Percentiles rank a stretch among this genome's conserved stretches.
Evolutionary conservation across 2,113 vertebrate species (phyloP).

Genomic region (Rynchops niger): DNA sequence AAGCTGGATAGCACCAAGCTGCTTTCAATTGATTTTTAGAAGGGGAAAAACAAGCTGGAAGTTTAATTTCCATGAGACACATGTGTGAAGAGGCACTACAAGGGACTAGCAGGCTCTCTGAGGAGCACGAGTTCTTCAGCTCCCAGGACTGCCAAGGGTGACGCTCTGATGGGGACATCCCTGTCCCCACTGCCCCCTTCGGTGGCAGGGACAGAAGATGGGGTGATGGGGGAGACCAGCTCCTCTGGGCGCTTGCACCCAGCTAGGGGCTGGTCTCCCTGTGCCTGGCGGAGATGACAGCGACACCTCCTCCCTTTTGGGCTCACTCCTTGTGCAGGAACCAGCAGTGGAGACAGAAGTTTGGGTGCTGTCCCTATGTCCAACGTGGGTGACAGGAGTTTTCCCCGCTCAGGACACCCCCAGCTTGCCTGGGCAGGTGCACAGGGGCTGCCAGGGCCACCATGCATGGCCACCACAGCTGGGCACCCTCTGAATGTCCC

Average conservation of each 20-base stretch:
- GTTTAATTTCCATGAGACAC: not conserved
- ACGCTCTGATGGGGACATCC: no score
- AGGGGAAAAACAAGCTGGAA: not conserved
- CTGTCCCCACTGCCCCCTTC: fast-evolving
- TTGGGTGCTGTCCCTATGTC: not conserved
- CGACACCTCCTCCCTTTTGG: not conserved
- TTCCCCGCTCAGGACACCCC: not conserved
- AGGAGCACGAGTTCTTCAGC: not conserved
- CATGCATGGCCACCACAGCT: fast-evolving
- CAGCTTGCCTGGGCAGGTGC: fast-evolving
- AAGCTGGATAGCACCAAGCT: not conserved
- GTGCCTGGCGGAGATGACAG: not conserved
- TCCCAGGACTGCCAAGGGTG: not conserved
- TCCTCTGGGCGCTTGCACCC: fast-evolving
- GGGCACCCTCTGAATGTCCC: not conserved
- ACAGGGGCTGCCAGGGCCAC: not conserved
- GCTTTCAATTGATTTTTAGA: conserved; percentile 53
- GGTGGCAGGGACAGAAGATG: not conserved
- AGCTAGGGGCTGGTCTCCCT: not conserved
- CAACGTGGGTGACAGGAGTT: not conserved
- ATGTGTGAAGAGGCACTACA: not conserved
- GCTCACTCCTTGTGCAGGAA: not conserved
- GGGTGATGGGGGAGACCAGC: not conserved
- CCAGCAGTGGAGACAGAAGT: not conserved
- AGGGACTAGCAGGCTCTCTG: not conserved